Percentiles rank a stretch among this genome's conserved stretches.
Evolutionary conservation across 1,140 invertebrate genomes (phyloP).

Genomic region (Schlechtendalia chinensis): DNA sequence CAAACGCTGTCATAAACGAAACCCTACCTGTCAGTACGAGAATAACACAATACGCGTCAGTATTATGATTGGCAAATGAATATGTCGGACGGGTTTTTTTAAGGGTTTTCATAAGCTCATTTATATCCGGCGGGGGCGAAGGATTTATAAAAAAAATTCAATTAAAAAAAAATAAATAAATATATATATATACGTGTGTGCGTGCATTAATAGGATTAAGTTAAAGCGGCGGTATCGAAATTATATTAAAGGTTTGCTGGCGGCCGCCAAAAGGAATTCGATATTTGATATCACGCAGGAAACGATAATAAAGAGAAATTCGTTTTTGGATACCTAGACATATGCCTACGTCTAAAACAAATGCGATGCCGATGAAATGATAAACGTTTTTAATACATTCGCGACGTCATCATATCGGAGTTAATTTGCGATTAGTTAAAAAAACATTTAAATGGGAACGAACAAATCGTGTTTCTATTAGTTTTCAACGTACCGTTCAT

Average conservation of each 20-base stretch:
- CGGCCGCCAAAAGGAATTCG: conserved; percentile 37
- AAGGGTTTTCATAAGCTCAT: conserved; percentile 47
- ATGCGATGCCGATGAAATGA: not conserved
- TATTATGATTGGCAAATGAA: conserved; percentile 48
- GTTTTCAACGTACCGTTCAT: not conserved
- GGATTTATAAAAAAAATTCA: conserved; percentile 46
- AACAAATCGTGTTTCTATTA: not conserved
- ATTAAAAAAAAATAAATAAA: conserved; percentile 45
- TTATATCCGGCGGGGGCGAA: conserved; percentile 43
- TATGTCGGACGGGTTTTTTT: conserved; percentile 35
- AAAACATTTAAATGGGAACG: not conserved
- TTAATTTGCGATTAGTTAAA: not conserved
- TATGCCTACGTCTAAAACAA: not conserved
- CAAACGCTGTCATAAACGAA: conserved; percentile 46
- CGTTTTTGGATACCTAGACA: not conserved
- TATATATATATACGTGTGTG: not conserved
- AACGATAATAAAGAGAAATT: conserved; percentile 32
- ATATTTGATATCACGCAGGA: conserved; percentile 27
- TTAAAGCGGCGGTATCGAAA: conserved; percentile 28
- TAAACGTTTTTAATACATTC: not conserved
- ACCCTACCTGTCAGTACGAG: conserved; percentile 40
- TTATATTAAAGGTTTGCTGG: conserved; percentile 17
- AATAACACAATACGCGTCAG: conserved; percentile 42
- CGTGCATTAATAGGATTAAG: conserved; percentile 47
- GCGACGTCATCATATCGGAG: no score